phyloP scores from a whole-genome alignment of 1,140 invertebrate genomes.

The Halesus radiatus region DNA sequence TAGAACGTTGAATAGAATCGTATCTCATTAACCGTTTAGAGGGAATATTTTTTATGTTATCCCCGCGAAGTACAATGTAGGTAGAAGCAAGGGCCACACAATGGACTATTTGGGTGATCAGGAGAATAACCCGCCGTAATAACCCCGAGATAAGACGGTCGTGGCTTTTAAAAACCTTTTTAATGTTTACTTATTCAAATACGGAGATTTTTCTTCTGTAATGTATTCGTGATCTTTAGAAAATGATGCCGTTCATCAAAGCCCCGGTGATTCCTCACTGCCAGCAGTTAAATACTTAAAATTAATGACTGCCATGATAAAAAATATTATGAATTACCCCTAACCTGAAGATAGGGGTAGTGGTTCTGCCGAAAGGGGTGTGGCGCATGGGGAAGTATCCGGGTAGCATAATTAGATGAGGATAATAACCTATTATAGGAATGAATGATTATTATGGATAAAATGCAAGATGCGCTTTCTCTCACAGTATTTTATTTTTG shows the following conservation, averaged over 20 bases:
- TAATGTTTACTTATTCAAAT: neutral
- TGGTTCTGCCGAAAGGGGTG: neutral
- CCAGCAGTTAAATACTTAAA: neutral
- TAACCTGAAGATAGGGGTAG: constrained; percentile 2
- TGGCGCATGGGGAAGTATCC: neutral
- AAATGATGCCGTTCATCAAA: constrained; percentile 3
- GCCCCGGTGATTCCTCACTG: constrained; percentile 1
- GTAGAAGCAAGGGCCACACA: neutral
- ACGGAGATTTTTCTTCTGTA: neutral
- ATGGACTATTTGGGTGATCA: neutral
- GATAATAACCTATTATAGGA: neutral
- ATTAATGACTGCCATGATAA: neutral
- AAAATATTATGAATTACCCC: neutral
- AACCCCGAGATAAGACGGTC: neutral
- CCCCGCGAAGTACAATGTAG: too few species aligned
- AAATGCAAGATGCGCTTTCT: too few species aligned
- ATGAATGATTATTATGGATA: too few species aligned
- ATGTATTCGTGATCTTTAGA: constrained; percentile 1
- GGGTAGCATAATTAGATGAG: constrained; percentile 5
- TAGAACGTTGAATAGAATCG: too few species aligned
- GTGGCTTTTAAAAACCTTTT: constrained; percentile 8
- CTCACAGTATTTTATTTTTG: too few species aligned
- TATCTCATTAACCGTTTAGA: too few species aligned
- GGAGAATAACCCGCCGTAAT: neutral
- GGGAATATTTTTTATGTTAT: too few species aligned